These are phyloP conservation scores for Urosaurus nigricauda DNA, from an alignment of 2,797 vertebrate genomes.

Conservation along the genomic window DNA sequence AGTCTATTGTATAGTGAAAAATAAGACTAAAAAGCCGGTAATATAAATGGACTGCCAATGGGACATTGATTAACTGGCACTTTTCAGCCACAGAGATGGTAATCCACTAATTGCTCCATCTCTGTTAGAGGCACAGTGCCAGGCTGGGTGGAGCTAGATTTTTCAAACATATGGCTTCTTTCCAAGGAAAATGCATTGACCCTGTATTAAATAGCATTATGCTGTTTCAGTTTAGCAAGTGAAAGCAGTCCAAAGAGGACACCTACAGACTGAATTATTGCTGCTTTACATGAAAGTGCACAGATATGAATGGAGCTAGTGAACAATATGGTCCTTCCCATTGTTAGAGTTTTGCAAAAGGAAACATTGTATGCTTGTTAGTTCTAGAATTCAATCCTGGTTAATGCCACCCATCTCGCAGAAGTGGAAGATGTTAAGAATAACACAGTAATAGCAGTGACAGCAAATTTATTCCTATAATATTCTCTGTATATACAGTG, in stretches of 20 bases:
- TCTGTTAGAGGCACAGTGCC: not conserved
- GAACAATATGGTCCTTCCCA: not conserved
- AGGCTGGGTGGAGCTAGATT: not conserved
- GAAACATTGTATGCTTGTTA: not conserved
- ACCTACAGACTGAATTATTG: slow-evolving; percentile 6
- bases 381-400: not conserved
- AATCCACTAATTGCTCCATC: slow-evolving; percentile 9
- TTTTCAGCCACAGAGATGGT: not conserved
- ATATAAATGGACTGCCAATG: not conserved
- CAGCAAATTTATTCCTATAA: not conserved
- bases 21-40: not conserved
- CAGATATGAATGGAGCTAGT: not conserved
- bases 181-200: not conserved
- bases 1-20: not conserved
- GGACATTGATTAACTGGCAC: not conserved
- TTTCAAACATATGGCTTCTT: not conserved
- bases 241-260: not conserved
- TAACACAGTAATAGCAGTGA: not conserved
- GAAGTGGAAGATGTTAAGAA: not conserved
- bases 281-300: not conserved
- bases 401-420: not conserved
- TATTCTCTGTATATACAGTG: not conserved
- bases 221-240: not conserved
- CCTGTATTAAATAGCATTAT: not conserved
- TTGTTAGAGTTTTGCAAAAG: not conserved